phyloP scores from a whole-genome alignment of 2,797 vertebrate genomes.

The Alca torda region DNA sequence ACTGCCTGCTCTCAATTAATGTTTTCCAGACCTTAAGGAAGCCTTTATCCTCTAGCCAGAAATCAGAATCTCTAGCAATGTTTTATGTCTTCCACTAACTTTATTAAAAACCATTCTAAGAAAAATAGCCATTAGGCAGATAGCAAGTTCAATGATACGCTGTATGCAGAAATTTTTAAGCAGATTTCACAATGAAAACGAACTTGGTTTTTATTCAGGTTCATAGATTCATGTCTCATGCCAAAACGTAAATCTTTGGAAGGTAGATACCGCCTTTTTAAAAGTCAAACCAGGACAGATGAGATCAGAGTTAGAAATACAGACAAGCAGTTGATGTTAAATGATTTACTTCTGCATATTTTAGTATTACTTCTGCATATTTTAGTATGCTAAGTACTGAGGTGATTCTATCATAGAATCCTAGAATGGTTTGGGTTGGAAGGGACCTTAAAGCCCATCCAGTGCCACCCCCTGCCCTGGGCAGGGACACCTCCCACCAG shows the following conservation, averaged over 20 bases:
- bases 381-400: no score
- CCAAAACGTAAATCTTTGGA: neutral
- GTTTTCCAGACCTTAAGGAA: neutral
- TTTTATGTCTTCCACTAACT: neutral
- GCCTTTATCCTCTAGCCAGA: neutral
- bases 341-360: neutral
- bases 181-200: neutral
- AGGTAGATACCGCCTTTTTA: neutral
- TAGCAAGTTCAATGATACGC: neutral
- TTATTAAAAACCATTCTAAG: neutral
- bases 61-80: neutral
- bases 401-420: neutral
- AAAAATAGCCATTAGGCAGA: neutral
- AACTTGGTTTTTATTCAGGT: neutral
- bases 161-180: neutral
- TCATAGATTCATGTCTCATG: no score
- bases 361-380: neutral
- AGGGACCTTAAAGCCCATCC: neutral
- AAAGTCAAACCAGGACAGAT: neutral
- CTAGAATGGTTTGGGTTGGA: neutral
- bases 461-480: no score
- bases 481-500: neutral
- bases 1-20: neutral
- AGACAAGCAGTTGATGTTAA: neutral
- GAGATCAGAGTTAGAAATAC: neutral